These are phyloP conservation scores for Drosophila lacicola DNA, from an alignment of 2,888 invertebrate genomes.

Conservation along the genomic window DNA sequence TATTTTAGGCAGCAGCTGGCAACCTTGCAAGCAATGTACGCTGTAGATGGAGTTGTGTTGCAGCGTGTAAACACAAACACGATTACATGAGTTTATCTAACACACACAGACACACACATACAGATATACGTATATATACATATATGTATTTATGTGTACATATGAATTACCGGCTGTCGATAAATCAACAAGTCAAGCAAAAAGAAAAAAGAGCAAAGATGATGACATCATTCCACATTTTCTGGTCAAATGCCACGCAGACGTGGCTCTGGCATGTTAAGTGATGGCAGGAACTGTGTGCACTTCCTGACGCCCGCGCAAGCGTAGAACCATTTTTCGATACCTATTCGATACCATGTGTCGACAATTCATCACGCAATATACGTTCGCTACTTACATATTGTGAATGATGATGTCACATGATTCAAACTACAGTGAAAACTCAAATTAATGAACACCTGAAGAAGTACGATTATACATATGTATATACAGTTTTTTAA, in stretches of 20 bases:
- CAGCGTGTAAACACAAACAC: conserved; percentile 19
- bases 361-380: conserved; percentile 54
- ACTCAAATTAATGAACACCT: conserved; percentile 7
- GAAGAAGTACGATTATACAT: conserved; percentile 1
- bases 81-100: conserved; percentile 34
- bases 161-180: conserved; percentile 40
- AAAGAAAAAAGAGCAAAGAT: conserved; percentile 4
- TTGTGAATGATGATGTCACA: conserved; percentile 68
- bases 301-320: conserved; percentile 32
- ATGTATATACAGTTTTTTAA: neutral
- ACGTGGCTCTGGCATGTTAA: conserved; percentile 32
- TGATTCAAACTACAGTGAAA: conserved; percentile 48
- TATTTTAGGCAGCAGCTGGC: conserved; percentile 45
- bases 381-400: neutral
- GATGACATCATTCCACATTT: conserved; percentile 50
- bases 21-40: conserved; percentile 34
- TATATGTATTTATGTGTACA: neutral
- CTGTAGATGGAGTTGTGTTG: conserved; percentile 45
- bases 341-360: conserved; percentile 22
- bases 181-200: conserved; percentile 54
- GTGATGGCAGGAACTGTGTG: conserved; percentile 38
- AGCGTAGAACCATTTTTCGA: conserved; percentile 7
- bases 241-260: conserved; percentile 47
- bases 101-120: conserved; percentile 3
- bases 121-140: neutral